Percentiles rank a stretch among this genome's conserved stretches.
Evolutionary conservation across 2,888 invertebrate species (phyloP).

Genomic region (Priocnemis perturbator): DNA sequence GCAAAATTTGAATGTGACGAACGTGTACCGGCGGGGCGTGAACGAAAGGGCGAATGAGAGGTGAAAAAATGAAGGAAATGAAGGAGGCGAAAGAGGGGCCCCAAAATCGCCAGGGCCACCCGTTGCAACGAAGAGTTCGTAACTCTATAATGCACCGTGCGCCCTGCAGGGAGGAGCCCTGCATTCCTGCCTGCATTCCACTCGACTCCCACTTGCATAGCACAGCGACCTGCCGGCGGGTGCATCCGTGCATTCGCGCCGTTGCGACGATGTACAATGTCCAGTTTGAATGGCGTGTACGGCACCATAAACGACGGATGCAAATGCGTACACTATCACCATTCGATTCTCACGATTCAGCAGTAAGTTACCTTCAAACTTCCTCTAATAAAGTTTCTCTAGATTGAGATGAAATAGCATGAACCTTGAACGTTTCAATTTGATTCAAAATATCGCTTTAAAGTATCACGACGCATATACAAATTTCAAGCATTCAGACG

Average conservation of each 20-base stretch:
- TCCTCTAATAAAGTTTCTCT: too few species aligned
- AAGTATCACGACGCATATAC: background rate
- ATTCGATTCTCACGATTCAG: too few species aligned
- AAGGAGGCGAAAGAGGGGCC: constrained; percentile 11
- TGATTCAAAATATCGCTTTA: too few species aligned
- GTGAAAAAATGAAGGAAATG: background rate
- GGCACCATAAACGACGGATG: background rate
- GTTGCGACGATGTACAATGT: constrained; percentile 40
- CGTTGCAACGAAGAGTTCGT: constrained; percentile 57
- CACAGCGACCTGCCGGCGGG: constrained; percentile 47
- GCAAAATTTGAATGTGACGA: too few species aligned
- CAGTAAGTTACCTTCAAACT: too few species aligned
- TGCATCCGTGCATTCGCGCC: constrained; percentile 48
- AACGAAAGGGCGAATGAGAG: constrained; percentile 6
- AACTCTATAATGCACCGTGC: constrained; percentile 59
- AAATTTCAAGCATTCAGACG: constrained; percentile 5
- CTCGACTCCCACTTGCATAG: constrained; percentile 54
- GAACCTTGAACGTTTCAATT: background rate
- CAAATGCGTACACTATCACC: too few species aligned
- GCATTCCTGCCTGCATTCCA: constrained; percentile 59
- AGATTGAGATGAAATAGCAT: too few species aligned
- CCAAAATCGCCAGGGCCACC: constrained; percentile 53
- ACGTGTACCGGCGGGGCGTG: too few species aligned
- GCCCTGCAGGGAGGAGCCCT: constrained; percentile 56
- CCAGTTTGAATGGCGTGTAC: background rate